Evolutionary conservation across 1,140 invertebrate species (phyloP), one percentile per base, ranked within the genome.

Genomic region (Uloborus diversus): DNA sequence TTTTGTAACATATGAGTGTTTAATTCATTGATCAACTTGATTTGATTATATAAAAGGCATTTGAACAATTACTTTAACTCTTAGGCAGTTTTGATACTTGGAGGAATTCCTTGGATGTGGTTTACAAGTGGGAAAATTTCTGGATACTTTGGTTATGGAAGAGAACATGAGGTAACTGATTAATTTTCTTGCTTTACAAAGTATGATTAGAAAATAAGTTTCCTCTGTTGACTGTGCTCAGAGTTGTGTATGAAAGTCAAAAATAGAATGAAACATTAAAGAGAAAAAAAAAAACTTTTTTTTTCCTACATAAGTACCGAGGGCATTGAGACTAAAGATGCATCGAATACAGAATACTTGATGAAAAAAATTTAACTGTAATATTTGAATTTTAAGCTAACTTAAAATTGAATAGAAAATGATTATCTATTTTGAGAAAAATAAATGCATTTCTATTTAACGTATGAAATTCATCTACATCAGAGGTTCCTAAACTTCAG

Each of bases 21-120:
- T n/a, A n/a, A n/a, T n/a, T n/a, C n/a, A n/a, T n/a, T n/a, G n/a
- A n/a, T n/a, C n/a, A n/a, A n/a, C n/a, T n/a, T n/a, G n/a, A n/a
- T n/a, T n/a, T n/a, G n/a, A n/a, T n/a, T n/a, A n/a, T n/a, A n/a
- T n/a, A n/a, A n/a, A n/a, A n/a, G n/a, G n/a, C n/a, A n/a, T n/a
- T n/a, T n/a, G n/a, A n/a, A n/a, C n/a, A n/a, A n/a, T n/a, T n/a
- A n/a, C n/a, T n/a, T n/a, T n/a, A n/a, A n/a, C n/a, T n/a, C n/a
- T n/a, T 78, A 87, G 86, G 56, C 86, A 30, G 85, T 87, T 59
- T 62, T 88, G 23, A 53, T 84, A 14, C 83, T 84, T 79, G 86
- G 85, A 42, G 87, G 85, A 13, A 75, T 87, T 47, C 85, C 86
- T 13, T 86, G 78, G 53, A 13, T 86, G 5, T 88, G 87, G 87